Evolutionary conservation across 2,888 invertebrate species (phyloP), one percentile per base, ranked within the genome.

Genomic region (Dryadula phaetusa): DNA sequence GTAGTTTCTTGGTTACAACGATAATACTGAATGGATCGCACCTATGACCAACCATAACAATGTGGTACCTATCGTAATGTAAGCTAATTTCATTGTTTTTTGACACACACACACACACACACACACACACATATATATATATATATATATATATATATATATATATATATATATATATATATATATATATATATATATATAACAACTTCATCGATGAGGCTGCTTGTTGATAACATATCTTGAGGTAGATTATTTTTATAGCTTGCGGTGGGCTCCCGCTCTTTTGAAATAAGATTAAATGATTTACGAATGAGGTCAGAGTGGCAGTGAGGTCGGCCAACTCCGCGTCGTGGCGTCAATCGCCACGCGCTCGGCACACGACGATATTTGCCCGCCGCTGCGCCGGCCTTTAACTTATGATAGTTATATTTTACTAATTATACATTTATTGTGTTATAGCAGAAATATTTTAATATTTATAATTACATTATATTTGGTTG

Each of bases 251-350:
- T 80, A 80, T 79, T 79, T 83, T 76, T 83, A 84, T 82, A 76
- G 80, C 75, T 74, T 75, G 75, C 74, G 75, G 77, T 76, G 77
- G 82, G 85, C 84, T 85, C 82, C 80, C 83, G 84, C 79, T 86
- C 86, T 83, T 85, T 78, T 78, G 81, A 79, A 84, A 82, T 82
- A 82, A 85, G 82, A 85, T 86, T 88, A 87, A 88, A 89, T 87
- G 85, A 90, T 90, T 91, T 91, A 91, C 89, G 90, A 87, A 88
- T 87, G 89, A 87, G 91, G 90, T 91, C 91, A 89, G 81, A 79
- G 82, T 80, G 83, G 83, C 82, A 86, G 82, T 78, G 84, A 82
- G 88, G 87, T 86, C 85, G 80, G 77, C 77, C 80, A 80, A 81
- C 84, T 82, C 81, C 76, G 80, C 76, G 79, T 67, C 63, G 63